phyloP scores from a whole-genome alignment of 2,888 invertebrate species.

The Corythucha ciliata region DNA sequence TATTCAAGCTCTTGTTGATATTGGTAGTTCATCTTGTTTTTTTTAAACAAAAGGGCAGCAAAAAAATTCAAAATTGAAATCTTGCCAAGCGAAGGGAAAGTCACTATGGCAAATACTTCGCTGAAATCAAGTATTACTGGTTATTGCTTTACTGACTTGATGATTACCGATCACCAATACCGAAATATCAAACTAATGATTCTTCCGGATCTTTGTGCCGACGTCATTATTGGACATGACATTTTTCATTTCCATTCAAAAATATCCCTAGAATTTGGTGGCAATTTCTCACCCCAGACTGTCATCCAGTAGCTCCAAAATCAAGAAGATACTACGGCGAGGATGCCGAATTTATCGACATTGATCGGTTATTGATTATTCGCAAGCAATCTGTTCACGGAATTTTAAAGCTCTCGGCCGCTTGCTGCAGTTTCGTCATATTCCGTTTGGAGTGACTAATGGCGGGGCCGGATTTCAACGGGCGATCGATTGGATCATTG shows the following conservation, averaged over 20 bases:
- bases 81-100: conserved; percentile 2
- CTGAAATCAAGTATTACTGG: conserved; percentile 2
- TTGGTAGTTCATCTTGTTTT: conserved; percentile 8
- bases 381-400: too few relatives aligned
- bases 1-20: conserved; percentile 8
- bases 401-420: too few relatives aligned
- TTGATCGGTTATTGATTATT: too few relatives aligned
- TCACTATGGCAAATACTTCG: conserved; percentile 10
- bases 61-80: background rate
- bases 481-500: too few relatives aligned
- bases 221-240: conserved; percentile 9
- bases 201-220: conserved; percentile 12
- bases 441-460: too few relatives aligned
- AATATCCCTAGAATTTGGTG: background rate
- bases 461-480: too few relatives aligned
- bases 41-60: background rate
- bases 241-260: conserved; percentile 1
- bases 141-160: conserved; percentile 2
- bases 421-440: too few relatives aligned
- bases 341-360: too few relatives aligned
- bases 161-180: background rate
- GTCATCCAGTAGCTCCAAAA: too few relatives aligned
- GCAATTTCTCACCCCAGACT: too few relatives aligned
- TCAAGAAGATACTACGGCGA: too few relatives aligned
- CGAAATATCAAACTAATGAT: conserved; percentile 4